Evolutionary conservation across 1,140 invertebrate species (phyloP).

Genomic region (Catajapyx aquilonaris): DNA sequence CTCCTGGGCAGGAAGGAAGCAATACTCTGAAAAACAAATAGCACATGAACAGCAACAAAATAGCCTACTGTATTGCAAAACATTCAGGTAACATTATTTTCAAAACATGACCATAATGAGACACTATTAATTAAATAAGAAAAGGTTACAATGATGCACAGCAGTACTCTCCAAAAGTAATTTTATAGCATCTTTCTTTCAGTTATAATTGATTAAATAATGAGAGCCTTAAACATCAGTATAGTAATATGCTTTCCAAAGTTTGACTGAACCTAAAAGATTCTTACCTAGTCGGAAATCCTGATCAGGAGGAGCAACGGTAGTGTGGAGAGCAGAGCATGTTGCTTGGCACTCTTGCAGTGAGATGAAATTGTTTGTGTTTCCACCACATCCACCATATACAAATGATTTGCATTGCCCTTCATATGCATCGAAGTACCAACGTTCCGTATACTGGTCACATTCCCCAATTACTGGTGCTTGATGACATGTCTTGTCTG

Average conservation of each 20-base stretch:
- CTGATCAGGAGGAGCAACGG: conserved; percentile 13
- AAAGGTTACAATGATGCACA: too few relatives aligned
- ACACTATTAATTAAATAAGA: too few relatives aligned
- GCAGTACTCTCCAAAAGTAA: too few relatives aligned
- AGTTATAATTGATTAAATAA: too few relatives aligned
- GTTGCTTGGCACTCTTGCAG: conserved; percentile 38
- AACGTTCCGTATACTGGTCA: conserved; percentile 47
- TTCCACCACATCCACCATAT: conserved; percentile 62
- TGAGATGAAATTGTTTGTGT: conserved; percentile 53
- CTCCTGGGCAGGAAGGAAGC: conserved; percentile 37
- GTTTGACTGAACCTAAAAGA: too few relatives aligned
- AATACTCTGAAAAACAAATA: conserved; percentile 34
- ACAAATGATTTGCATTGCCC: conserved; percentile 50
- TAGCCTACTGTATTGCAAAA: not conserved
- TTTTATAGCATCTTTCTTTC: too few relatives aligned
- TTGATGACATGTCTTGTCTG: too few relatives aligned
- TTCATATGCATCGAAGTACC: conserved; percentile 61
- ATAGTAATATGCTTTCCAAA: too few relatives aligned
- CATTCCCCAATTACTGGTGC: conserved; percentile 58
- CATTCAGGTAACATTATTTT: conserved; percentile 9
- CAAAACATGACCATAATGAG: too few relatives aligned
- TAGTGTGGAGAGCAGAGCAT: conserved; percentile 26
- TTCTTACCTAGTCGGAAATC: conserved; percentile 11
- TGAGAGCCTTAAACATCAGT: too few relatives aligned
- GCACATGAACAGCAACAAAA: not conserved